Conservation (phyloP, 1,140 invertebrate genomes). For the Lucilia sericata region DNA sequence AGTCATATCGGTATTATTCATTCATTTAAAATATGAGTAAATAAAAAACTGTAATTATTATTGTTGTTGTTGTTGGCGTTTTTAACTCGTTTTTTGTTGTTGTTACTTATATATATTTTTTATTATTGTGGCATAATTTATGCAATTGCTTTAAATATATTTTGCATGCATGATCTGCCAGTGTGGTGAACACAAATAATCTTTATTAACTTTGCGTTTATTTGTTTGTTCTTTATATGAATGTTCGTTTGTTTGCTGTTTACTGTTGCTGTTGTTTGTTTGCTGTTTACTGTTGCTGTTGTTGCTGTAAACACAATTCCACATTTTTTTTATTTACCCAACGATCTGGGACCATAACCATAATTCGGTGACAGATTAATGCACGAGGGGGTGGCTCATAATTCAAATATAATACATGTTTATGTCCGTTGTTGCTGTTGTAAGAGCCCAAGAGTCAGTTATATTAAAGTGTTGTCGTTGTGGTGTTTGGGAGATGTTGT, state of each 20-base stretch:
- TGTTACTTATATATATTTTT: not conserved
- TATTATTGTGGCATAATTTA: slow-evolving; percentile 35
- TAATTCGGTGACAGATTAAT: slow-evolving; percentile 43
- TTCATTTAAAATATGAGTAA: not conserved
- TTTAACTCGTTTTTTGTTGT: slow-evolving; percentile 22
- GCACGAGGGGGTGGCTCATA: slow-evolving; percentile 39
- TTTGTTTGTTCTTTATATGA: slow-evolving; percentile 18
- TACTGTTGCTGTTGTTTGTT: not conserved
- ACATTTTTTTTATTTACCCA: slow-evolving; percentile 7
- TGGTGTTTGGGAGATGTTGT: too few species aligned
- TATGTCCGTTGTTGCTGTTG: not conserved
- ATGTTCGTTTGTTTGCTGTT: not conserved
- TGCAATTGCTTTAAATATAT: slow-evolving; percentile 43
- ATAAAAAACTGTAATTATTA: slow-evolving; percentile 28
- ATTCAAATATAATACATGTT: slow-evolving; percentile 36
- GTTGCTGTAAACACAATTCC: not conserved
- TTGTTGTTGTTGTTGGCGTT: slow-evolving; percentile 22
- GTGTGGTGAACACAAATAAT: slow-evolving; percentile 42
- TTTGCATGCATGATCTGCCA: slow-evolving; percentile 42
- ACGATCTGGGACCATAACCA: slow-evolving; percentile 30
- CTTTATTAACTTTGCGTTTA: slow-evolving; percentile 31
- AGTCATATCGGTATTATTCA: slow-evolving; percentile 32
- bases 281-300: not conserved
- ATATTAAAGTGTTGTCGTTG: not conserved
- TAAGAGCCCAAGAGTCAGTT: not conserved